Conservation (phyloP, 1,140 invertebrate species). For the Melanaphis sacchari region DNA sequence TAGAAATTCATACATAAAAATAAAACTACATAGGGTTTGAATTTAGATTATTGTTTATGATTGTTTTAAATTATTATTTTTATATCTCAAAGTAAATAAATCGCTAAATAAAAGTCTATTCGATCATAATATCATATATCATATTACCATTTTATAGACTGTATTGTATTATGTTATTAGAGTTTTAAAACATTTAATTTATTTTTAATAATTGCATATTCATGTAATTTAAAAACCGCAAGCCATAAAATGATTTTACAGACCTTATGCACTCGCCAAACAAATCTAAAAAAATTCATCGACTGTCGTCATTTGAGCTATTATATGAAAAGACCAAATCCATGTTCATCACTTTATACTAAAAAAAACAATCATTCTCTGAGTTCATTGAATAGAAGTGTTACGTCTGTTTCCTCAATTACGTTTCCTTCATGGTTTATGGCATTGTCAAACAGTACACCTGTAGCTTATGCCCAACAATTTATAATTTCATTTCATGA, state of each 20-base stretch:
- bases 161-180: background rate
- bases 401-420: background rate
- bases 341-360: background rate
- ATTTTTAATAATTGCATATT: background rate
- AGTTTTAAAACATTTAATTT: background rate
- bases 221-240: background rate
- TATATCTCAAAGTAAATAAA: too few relatives aligned
- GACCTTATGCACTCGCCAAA: background rate
- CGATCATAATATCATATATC: background rate
- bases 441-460: constrained; percentile 24
- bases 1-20: too few relatives aligned
- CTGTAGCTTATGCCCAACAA: constrained; percentile 73
- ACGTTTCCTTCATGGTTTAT: constrained; percentile 45
- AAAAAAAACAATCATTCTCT: background rate
- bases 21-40: too few relatives aligned
- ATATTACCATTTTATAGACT: too few relatives aligned
- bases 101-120: background rate
- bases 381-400: background rate
- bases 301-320: background rate
- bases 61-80: too few relatives aligned
- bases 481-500: constrained; percentile 74
- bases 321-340: background rate
- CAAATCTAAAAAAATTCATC: constrained; percentile 3
- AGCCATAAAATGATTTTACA: background rate
- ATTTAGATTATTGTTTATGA: too few relatives aligned